Conservation (phyloP, 2,888 invertebrate genomes). For the Macrophya annulata region DNA sequence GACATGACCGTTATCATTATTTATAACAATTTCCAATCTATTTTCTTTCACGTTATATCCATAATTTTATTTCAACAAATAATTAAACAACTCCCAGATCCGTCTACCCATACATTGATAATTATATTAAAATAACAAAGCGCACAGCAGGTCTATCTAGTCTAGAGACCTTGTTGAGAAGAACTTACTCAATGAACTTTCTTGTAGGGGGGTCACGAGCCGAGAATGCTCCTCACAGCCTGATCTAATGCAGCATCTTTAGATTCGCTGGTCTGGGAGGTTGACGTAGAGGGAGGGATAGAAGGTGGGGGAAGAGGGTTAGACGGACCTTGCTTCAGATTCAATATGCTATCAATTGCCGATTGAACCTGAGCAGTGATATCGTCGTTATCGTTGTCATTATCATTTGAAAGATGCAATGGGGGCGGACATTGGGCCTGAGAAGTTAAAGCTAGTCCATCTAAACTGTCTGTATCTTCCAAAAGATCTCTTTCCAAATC, state of each 20-base stretch:
- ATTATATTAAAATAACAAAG: slow-evolving; percentile 6
- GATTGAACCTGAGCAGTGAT: slow-evolving; percentile 90
- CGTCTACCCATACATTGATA: neutral
- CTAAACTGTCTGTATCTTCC: slow-evolving; percentile 76
- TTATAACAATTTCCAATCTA: neutral
- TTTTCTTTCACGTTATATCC: slow-evolving; percentile 7
- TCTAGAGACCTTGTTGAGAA: slow-evolving; percentile 50
- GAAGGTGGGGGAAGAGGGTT: slow-evolving; percentile 65
- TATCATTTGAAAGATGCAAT: slow-evolving; percentile 60
- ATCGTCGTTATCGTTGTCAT: slow-evolving; percentile 82
- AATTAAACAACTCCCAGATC: neutral
- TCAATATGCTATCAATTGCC: slow-evolving; percentile 90
- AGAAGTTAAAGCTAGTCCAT: slow-evolving; percentile 73
- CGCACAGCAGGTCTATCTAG: slow-evolving; percentile 20
- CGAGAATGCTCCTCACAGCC: slow-evolving; percentile 77
- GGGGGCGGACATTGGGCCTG: slow-evolving; percentile 71
- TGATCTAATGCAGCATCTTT: slow-evolving; percentile 77
- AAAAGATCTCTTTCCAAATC: slow-evolving; percentile 77
- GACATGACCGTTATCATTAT: slow-evolving; percentile 16
- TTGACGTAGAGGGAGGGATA: slow-evolving; percentile 55
- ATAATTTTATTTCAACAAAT: neutral
- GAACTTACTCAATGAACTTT: slow-evolving; percentile 75
- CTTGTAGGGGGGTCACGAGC: slow-evolving; percentile 79
- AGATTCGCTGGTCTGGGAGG: slow-evolving; percentile 69
- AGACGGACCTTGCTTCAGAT: slow-evolving; percentile 82